Evolutionary conservation across 2,888 invertebrate species (phyloP).

Genomic region (Scaptomyza cyrtandrae): DNA sequence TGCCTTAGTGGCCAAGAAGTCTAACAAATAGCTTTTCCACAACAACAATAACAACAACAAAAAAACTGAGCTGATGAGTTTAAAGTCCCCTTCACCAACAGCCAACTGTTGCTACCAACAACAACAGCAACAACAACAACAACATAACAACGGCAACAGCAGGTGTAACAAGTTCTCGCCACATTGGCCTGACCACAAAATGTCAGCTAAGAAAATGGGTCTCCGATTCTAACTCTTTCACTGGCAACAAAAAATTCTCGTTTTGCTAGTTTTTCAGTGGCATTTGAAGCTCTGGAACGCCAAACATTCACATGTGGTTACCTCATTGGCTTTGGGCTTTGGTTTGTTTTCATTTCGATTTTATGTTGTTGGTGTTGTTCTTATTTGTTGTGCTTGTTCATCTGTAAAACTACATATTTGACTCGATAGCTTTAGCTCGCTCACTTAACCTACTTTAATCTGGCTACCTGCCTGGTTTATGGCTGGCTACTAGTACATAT

Average conservation of each 20-base stretch:
- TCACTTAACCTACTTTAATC: constrained; percentile 80
- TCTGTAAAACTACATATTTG: constrained; percentile 64
- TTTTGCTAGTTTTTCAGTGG: constrained; percentile 59
- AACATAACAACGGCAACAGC: constrained; percentile 41
- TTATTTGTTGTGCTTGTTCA: constrained; percentile 37
- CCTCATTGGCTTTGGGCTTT: constrained; percentile 68
- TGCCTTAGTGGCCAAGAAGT: constrained; percentile 37
- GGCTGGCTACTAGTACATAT: constrained; percentile 8
- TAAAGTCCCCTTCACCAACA: constrained; percentile 29
- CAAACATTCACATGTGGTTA: constrained; percentile 69
- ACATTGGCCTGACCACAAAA: constrained; percentile 66
- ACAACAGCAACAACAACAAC: constrained; percentile 3
- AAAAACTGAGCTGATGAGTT: constrained; percentile 36
- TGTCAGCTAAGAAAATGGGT: constrained; percentile 75
- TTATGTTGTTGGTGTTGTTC: constrained; percentile 37
- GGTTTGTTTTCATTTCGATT: constrained; percentile 68
- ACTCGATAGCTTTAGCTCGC: constrained; percentile 48
- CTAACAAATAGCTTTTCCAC: constrained; percentile 41
- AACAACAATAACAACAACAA: neutral
- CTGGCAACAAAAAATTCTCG: constrained; percentile 39
- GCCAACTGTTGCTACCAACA: constrained; percentile 14
- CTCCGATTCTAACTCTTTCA: constrained; percentile 51
- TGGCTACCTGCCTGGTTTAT: constrained; percentile 42
- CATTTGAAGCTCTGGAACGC: constrained; percentile 19
- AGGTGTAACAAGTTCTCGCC: constrained; percentile 80